Evolutionary conservation across 2,888 invertebrate genomes (phyloP), one percentile per base, ranked within the genome.

Genomic region (Drosophila nigricruria): DNA sequence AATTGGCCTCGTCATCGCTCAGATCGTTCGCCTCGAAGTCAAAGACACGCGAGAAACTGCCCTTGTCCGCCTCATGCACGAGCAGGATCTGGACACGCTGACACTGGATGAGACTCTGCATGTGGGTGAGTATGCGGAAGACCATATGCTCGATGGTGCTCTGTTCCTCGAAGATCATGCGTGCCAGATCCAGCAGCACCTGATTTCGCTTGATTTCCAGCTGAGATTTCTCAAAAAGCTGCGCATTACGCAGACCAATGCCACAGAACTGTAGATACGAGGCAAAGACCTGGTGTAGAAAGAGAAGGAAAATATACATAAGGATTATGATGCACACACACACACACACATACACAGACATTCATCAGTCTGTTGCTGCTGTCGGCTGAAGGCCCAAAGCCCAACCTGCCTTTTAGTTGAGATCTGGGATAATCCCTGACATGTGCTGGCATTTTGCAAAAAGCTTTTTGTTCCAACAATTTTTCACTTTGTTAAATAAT

Each of bases 81-180:
- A 98, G 94, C 75, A 98, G 95, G 75, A 97, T 96, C 96, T 98
- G 98, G 82, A 98, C 98, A 90, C 98, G 95, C 93, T 98, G 97
- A 94, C 98, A 98, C 93, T 98, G 96, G 84, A 98, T 97, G 79
- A 98, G 94, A 86, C 97, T 97, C 93, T 98, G 97, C 82, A 98
- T 98, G 93, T 98, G 98, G 66, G 97, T 96, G 91, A 98, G 94
- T 93, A 98, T 98, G 93, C 98, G 95, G 89, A 97, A 95, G 70
- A 98, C 97, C 95, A 98, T 97, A 93, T 97, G 97, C 92, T 98
- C 98, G 89, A 98, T 97, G 89, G 98, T 98, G 93, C 97, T 97
- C 93, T 98, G 98, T 93, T 98, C 98, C 92, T 98, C 98, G 92
- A 98, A 98, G 89, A 98, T 97, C 96, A 98, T 98, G 88, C 98